Percentiles rank a stretch among this genome's conserved stretches.
Evolutionary conservation across 2,888 invertebrate genomes (phyloP).

Genomic region (Eumerus sabulonum): DNA sequence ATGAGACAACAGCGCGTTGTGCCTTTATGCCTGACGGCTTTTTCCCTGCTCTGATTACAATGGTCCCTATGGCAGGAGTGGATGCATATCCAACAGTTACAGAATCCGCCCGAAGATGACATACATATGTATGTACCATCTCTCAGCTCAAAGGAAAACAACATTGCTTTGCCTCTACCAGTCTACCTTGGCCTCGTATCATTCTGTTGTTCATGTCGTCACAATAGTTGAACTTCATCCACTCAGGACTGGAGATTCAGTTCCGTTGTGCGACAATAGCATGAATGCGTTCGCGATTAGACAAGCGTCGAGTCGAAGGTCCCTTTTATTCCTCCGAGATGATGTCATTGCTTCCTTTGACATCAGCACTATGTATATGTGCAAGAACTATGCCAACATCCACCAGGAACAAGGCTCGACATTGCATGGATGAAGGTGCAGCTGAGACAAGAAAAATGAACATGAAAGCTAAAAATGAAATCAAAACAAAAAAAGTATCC

Average conservation of each 20-base stretch:
- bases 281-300: conserved; percentile 66
- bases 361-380: conserved; percentile 39
- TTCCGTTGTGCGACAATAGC: conserved; percentile 59
- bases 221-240: conserved; percentile 58
- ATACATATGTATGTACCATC: conserved; percentile 13
- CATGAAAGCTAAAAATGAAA: not conserved
- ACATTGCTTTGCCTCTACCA: conserved; percentile 35
- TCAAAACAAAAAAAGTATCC: conserved; percentile 10
- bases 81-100: conserved; percentile 16
- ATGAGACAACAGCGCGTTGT: conserved; percentile 54
- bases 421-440: not conserved
- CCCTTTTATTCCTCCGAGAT: conserved; percentile 45
- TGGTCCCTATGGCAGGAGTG: conserved; percentile 30
- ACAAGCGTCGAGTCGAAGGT: conserved; percentile 48
- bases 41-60: conserved; percentile 46
- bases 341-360: conserved; percentile 66
- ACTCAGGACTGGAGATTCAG: not conserved
- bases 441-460: not conserved
- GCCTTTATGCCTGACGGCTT: conserved; percentile 53
- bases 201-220: conserved; percentile 43
- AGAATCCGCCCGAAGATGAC: conserved; percentile 24
- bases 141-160: conserved; percentile 53
- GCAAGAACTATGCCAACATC: conserved; percentile 20
- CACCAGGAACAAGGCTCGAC: not conserved
- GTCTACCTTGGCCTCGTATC: conserved; percentile 48